Evolutionary conservation across 2,888 invertebrate species (phyloP).

Genomic region (Nemotelus nigrinus): DNA sequence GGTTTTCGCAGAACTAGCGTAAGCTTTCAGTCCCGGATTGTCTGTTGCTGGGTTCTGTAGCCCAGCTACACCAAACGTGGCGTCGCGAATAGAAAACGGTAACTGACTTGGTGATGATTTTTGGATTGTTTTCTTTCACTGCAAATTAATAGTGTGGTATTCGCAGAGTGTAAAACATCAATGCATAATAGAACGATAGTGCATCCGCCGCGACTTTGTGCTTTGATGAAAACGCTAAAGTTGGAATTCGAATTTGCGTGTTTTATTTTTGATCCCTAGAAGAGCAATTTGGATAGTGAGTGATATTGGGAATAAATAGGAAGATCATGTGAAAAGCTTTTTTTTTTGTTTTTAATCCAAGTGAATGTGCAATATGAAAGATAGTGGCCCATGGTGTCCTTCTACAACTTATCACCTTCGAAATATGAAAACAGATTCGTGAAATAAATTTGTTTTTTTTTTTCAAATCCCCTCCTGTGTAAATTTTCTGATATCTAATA

Average conservation of each 20-base stretch:
- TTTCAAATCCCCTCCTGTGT: too few species aligned
- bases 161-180: conserved; percentile 11
- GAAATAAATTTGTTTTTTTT: too few species aligned
- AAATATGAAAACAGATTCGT: too few species aligned
- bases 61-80: conserved; percentile 50
- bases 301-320: background rate
- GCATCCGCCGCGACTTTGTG: background rate
- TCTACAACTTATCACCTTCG: background rate
- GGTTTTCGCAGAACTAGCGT: conserved; percentile 43
- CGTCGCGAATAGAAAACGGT: conserved; percentile 35
- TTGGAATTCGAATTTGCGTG: background rate
- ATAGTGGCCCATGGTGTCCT: background rate
- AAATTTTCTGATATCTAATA: too few species aligned
- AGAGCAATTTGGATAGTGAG: conserved; percentile 19
- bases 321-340: conserved; percentile 31
- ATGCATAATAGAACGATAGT: conserved; percentile 6
- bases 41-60: conserved; percentile 62
- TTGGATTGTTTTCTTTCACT: conserved; percentile 14
- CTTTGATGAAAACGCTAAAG: background rate
- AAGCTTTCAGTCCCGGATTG: conserved; percentile 65
- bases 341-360: background rate
- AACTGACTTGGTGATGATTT: background rate
- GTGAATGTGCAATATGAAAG: conserved; percentile 18
- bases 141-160: background rate
- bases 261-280: background rate